Conservation (phyloP, 2,888 invertebrate genomes). For the Trichopria drosophilae region DNA sequence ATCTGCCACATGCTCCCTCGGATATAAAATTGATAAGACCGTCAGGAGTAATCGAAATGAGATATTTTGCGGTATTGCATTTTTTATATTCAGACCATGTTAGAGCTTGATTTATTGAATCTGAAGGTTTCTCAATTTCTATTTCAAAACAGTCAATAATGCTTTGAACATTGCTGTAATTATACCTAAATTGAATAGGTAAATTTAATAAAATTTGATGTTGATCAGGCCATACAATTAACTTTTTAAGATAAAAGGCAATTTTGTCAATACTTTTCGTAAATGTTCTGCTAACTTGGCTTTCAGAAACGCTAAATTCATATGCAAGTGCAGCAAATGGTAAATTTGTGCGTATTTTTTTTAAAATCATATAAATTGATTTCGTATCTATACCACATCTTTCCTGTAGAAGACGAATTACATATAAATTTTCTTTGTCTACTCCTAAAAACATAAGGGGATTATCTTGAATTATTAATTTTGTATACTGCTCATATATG, state of each 20-base stretch:
- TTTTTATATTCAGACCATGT: conserved; percentile 42
- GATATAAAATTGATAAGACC: conserved; percentile 40
- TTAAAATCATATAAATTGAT: conserved; percentile 23
- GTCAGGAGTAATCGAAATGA: conserved; percentile 25
- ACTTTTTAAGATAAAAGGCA: conserved; percentile 17
- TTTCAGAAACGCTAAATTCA: conserved; percentile 17
- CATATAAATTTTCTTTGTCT: too few species aligned
- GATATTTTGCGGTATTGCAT: conserved; percentile 35
- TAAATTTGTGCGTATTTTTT: conserved; percentile 24
- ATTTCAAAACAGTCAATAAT: conserved; percentile 45
- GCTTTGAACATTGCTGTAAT: conserved; percentile 29
- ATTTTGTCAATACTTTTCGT: conserved; percentile 10
- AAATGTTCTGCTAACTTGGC: conserved; percentile 25
- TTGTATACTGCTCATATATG: too few species aligned
- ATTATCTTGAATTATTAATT: too few species aligned
- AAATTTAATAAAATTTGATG: conserved; percentile 13
- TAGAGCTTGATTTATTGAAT: conserved; percentile 34
- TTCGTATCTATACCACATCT: too few species aligned
- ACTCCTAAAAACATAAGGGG: too few species aligned
- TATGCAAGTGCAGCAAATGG: conserved; percentile 11
- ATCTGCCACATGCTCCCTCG: conserved; percentile 37
- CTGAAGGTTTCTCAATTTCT: conserved; percentile 39
- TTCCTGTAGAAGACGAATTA: too few species aligned
- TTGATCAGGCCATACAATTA: conserved; percentile 11
- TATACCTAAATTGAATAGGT: conserved; percentile 9